A percentile compares a stretch with the other conserved stretches of the same genome.
Conservation (phyloP, 2,797 vertebrate genomes). For the Lagodon rhomboides region DNA sequence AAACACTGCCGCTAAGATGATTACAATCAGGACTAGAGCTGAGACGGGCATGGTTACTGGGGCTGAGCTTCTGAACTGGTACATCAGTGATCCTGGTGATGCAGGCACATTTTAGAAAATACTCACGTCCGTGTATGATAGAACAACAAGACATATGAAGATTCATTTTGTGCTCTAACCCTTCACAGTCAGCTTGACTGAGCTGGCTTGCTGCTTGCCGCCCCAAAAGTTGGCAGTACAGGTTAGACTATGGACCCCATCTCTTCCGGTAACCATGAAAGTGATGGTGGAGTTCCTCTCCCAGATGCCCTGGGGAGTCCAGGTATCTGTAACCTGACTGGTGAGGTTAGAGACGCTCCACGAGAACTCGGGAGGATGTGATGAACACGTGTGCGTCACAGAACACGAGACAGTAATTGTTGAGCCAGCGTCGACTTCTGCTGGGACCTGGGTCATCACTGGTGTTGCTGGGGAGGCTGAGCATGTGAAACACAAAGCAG, state of each 20-base stretch:
- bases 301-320: slow-evolving; percentile 52
- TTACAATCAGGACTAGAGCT: slow-evolving; percentile 18
- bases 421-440: slow-evolving; percentile 65
- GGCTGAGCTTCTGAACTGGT: slow-evolving; percentile 30
- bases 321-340: slow-evolving; percentile 33
- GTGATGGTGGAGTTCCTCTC: slow-evolving; percentile 69
- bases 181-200: slow-evolving; percentile 57
- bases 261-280: slow-evolving; percentile 64
- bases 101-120: slow-evolving; percentile 6
- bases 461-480: slow-evolving; percentile 74
- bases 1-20: slow-evolving; percentile 37
- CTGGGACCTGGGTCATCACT: slow-evolving; percentile 61
- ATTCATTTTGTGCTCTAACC: slow-evolving; percentile 49
- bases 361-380: slow-evolving; percentile 71
- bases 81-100: slow-evolving; percentile 48
- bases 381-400: slow-evolving; percentile 74
- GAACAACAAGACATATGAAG: not conserved
- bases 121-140: not conserved
- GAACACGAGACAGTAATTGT: slow-evolving; percentile 67
- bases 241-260: slow-evolving; percentile 55
- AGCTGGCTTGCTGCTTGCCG: slow-evolving; percentile 51
- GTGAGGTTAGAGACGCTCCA: slow-evolving; percentile 68
- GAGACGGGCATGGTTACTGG: slow-evolving; percentile 33
- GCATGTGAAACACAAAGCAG: slow-evolving; percentile 10
- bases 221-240: slow-evolving; percentile 71